A percentile compares a stretch with the other conserved stretches of the same genome.
Conservation (phyloP, 2,113 vertebrate genomes). For the Nettapus auritus region DNA sequence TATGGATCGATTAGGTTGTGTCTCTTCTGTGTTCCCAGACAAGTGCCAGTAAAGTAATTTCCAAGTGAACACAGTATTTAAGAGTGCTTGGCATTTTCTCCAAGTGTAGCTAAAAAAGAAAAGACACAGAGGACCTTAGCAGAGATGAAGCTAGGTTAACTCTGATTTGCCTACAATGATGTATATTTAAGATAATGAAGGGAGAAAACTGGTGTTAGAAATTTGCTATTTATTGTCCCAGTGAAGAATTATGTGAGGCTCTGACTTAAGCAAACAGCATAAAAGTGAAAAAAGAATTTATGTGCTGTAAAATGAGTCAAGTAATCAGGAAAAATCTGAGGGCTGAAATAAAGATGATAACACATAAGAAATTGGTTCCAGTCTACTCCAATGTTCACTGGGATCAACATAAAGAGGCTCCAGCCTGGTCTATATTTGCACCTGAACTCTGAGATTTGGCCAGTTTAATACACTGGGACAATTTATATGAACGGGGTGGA, state of each 20-base stretch:
- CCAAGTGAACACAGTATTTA: not conserved
- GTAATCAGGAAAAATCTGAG: not conserved
- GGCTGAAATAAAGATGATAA: not conserved
- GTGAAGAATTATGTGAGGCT: not conserved
- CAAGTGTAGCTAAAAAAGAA: constrained; percentile 33
- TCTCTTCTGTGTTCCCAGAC: constrained; percentile 17
- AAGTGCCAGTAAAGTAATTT: constrained; percentile 51
- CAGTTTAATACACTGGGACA: not conserved
- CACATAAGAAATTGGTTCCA: not conserved
- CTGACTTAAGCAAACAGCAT: not conserved
- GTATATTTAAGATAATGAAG: constrained; percentile 9
- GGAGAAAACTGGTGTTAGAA: not conserved
- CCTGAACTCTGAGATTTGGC: not conserved
- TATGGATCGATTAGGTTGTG: constrained; percentile 57
- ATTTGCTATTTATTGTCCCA: not conserved
- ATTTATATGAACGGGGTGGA: not conserved
- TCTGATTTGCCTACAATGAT: not conserved
- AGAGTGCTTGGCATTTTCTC: constrained; percentile 10
- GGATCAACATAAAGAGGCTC: not conserved
- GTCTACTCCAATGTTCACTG: not conserved
- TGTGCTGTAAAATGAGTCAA: not conserved
- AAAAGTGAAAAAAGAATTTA: not conserved
- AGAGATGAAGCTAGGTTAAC: not conserved
- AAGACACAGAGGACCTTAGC: not conserved
- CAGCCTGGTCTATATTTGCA: not conserved